Evolutionary conservation across 2,113 vertebrate species (phyloP).

Genomic region (Micronycteris hirsuta): DNA sequence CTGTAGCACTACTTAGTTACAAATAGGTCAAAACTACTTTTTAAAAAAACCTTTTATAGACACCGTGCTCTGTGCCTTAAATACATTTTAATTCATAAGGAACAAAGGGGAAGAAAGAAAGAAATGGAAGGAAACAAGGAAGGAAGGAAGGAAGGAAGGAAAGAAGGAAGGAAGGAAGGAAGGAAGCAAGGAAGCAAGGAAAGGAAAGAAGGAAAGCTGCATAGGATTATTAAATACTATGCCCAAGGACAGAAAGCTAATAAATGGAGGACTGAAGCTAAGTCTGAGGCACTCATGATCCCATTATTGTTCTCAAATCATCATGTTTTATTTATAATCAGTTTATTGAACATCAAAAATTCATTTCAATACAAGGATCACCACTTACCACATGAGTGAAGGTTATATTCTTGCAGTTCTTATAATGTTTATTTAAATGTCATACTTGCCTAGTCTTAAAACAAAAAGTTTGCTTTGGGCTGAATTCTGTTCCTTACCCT

Average conservation of each 20-base stretch:
- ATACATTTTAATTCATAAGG: not conserved
- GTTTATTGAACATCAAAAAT: not conserved
- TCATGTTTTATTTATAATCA: not conserved
- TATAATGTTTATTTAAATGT: not conserved
- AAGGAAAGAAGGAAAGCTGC: fast-evolving
- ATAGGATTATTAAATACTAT: not conserved
- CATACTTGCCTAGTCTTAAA: not conserved
- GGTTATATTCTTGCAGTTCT: not conserved
- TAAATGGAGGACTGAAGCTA: not conserved
- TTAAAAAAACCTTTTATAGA: not conserved
- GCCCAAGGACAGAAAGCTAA: not conserved
- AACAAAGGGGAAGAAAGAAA: not conserved
- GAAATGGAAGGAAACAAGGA: not conserved
- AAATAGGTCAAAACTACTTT: not conserved
- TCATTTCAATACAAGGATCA: not conserved
- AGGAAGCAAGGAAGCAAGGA: no score
- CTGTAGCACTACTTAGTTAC: no score
- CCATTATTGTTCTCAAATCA: not conserved
- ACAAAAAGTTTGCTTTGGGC: not conserved
- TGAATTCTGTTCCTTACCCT: not conserved
- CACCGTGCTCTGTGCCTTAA: not conserved
- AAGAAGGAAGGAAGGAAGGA: no score
- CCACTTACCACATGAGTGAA: not conserved
- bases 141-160: no score
- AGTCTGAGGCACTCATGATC: not conserved